A percentile compares a stretch with the other conserved stretches of the same genome.
phyloP scores from a whole-genome alignment of 2,797 vertebrate species.

The Nyctibius grandis region DNA sequence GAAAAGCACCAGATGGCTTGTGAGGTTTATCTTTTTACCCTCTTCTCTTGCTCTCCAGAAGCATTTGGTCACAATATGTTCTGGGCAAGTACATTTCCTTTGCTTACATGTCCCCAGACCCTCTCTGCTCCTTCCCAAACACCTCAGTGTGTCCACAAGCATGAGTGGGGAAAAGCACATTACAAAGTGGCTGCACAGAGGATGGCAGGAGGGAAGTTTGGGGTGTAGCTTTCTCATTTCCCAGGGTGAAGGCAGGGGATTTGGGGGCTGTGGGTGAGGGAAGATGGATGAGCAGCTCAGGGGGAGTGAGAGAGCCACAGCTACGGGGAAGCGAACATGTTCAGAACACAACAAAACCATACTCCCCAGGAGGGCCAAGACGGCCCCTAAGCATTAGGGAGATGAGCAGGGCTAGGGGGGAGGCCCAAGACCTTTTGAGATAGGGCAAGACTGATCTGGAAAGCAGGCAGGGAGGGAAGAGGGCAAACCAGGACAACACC shows the following conservation, averaged over 20 bases:
- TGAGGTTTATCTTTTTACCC: background rate
- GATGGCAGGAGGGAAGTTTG: background rate
- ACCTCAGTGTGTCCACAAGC: rapidly evolving
- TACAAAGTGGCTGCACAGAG: background rate
- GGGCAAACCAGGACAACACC: background rate
- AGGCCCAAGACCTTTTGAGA: background rate
- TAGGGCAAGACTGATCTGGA: background rate
- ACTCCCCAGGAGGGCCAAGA: background rate
- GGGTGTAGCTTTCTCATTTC: background rate
- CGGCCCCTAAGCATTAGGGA: background rate
- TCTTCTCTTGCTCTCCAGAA: background rate
- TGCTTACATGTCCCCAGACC: background rate
- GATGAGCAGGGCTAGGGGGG: background rate
- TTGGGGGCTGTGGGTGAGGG: background rate
- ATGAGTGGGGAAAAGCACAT: background rate
- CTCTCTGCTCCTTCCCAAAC: background rate
- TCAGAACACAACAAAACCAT: background rate
- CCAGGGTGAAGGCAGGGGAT: background rate
- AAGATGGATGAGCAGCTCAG: background rate
- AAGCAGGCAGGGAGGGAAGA: background rate
- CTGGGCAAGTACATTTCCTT: background rate
- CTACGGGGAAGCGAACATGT: background rate
- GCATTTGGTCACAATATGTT: background rate
- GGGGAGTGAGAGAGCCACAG: background rate
- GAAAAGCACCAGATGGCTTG: background rate